Percentiles rank a stretch among this genome's conserved stretches.
Conservation (phyloP, 2,797 vertebrate species). For the Clarias pachynema region DNA sequence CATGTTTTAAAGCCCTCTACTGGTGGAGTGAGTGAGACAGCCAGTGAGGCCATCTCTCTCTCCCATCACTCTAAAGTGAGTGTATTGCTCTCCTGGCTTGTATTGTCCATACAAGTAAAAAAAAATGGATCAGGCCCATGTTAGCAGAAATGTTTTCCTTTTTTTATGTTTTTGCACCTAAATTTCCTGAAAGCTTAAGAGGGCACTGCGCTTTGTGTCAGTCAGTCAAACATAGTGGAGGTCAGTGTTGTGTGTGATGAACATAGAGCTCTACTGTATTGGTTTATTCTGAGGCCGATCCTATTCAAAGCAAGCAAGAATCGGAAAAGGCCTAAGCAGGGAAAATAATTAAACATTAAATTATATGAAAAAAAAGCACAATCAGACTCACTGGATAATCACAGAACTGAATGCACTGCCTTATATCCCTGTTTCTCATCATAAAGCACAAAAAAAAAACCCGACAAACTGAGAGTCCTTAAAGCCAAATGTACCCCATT, state of each 20-base stretch:
- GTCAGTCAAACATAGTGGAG: constrained; percentile 21
- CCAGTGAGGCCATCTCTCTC: constrained; percentile 34
- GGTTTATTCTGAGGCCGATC: constrained; percentile 16
- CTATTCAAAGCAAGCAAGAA: constrained; percentile 60
- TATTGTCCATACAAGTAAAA: constrained; percentile 28
- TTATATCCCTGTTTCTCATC: constrained; percentile 3
- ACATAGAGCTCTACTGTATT: constrained; percentile 2
- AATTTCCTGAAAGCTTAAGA: constrained; percentile 15
- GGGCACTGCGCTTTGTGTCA: constrained; percentile 11
- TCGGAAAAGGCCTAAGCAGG: constrained; percentile 35
- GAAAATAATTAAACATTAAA: constrained; percentile 65
- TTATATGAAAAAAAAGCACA: constrained; percentile 69
- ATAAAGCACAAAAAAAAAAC: neutral
- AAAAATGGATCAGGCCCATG: neutral
- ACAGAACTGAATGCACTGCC: constrained; percentile 75
- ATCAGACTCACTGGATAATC: constrained; percentile 83
- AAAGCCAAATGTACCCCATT: constrained; percentile 20
- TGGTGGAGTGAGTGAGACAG: constrained; percentile 61
- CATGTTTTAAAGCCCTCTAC: constrained; percentile 58
- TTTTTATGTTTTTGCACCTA: neutral
- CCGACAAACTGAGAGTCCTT: constrained; percentile 47
- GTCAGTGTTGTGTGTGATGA: constrained; percentile 24
- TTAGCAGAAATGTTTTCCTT: constrained; percentile 13
- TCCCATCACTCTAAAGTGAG: constrained; percentile 27
- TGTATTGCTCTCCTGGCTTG: constrained; percentile 51